Base-by-base conservation (phyloP, 2,113 vertebrate species). In the Hypocryptadius cinnamomeus region DNA sequence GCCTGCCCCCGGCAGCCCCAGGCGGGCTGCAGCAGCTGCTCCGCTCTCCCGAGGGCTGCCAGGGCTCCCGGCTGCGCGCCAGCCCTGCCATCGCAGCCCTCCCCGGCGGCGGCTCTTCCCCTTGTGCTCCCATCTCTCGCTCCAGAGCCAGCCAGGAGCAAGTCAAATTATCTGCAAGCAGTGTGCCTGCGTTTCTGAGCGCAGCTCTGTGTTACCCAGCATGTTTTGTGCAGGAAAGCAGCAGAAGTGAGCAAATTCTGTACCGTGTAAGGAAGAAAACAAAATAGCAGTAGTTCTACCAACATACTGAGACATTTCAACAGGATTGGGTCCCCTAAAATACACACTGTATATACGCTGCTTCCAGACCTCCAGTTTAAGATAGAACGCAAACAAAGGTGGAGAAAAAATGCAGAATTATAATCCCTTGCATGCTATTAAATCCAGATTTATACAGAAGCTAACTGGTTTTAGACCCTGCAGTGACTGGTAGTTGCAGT, bases 141-240 rank as follows among this genome's bases (percentile, higher is more conserved):
- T 69, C 54, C 79, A 5, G 74, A 51, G 64, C 33, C 19, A 61
- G 63, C 35, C 17, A 3, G 80, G 48, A 79, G 76, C 45, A 31
- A 0, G 47, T n/a, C 47, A 3, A 6, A 23, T 39, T 23, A 15
- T 39, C 25, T 30, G 47, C 33, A 5, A 50, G 70, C 50, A 13
- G 17, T 0, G 12, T 45, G 69, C 35, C 56, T 23, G 87, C 1
- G 0, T 39, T 80, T 44, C 64, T 19, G 69, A 42, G 65, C 0
- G 60, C 31, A 6, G 12, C 44, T 70, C 57, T 51, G 5, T 11
- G 47, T 18, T 56, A 56, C 2, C 3, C 1, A 60, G 23, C 4
- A 0, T 15, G 51, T 16, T 59, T 68, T 59, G 83, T 54, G 63
- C 56, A 40, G 66, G 50, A 45, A 82, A 64, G 66, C 44, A 45